Conservation (phyloP, 2,797 vertebrate species). For the Muscicapa striata region DNA sequence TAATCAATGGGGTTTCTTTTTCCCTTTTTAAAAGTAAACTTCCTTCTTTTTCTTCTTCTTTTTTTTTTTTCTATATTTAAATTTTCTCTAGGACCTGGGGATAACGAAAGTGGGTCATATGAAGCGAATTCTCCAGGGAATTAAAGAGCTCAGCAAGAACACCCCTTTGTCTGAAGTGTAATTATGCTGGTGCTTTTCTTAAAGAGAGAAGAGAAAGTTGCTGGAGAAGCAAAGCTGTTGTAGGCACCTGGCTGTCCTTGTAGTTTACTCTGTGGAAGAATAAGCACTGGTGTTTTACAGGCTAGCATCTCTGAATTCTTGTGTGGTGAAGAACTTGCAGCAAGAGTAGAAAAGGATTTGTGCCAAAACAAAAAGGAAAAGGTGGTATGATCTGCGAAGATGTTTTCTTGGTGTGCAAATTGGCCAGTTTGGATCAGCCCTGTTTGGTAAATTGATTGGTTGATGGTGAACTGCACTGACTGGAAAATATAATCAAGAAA, state of each 20-base stretch:
- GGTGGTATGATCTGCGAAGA: constrained; percentile 68
- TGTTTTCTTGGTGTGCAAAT: constrained; percentile 76
- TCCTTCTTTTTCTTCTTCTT: neutral
- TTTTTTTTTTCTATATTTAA: neutral
- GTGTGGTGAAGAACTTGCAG: constrained; percentile 50
- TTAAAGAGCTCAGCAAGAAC: constrained; percentile 93
- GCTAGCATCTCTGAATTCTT: constrained; percentile 38
- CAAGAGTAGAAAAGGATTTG: constrained; percentile 73
- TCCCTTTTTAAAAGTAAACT: constrained; percentile 5
- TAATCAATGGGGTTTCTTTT: neutral
- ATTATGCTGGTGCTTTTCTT: constrained; percentile 69
- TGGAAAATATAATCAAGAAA: constrained; percentile 76
- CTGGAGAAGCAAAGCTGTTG: constrained; percentile 54
- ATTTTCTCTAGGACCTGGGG: constrained; percentile 90
- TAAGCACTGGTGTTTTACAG: constrained; percentile 48
- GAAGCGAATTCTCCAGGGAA: constrained; percentile 99
- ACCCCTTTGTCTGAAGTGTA: constrained; percentile 86
- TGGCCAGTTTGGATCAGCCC: constrained; percentile 81
- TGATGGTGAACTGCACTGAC: constrained; percentile 48
- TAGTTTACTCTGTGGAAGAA: constrained; percentile 59
- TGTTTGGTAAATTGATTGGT: constrained; percentile 48
- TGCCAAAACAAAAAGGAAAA: constrained; percentile 82
- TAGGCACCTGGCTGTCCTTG: constrained; percentile 41
- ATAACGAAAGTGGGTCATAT: constrained; percentile 99
- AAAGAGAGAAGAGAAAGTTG: constrained; percentile 45